Base-by-base conservation (phyloP, 2,888 invertebrate genomes). In the Calameuta pallipes region DNA sequence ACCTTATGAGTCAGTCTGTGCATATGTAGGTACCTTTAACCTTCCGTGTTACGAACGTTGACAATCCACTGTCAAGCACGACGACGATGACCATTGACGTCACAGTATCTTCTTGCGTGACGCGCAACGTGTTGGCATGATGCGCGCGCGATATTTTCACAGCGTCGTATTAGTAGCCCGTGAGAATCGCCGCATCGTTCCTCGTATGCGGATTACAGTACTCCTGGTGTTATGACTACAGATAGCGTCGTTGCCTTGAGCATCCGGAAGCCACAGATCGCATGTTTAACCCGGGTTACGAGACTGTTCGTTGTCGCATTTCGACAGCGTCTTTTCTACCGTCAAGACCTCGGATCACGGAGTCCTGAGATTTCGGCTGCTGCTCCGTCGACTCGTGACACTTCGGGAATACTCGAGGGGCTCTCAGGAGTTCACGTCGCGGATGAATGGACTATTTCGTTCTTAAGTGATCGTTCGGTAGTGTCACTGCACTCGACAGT, bases 81-180 rank as follows among this genome's bases (percentile, higher is more conserved):
- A 3, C 56, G 23, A 56, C 9, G 23, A 56, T 56, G 56, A 56
- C 56, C 71, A 71, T 71, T 71, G 71, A 71, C 71, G 71, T 71
- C 73, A 56, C 56, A 34, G n/a, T 34, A 36, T 74, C 37, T 41
- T 33, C 36, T 34, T 33, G 37, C 37, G 36, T 34, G 74, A 34
- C 34, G 37, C 36, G 36, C n/a, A 36, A 41, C 74, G 71, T 76
- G 75, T 56, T 23, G 13, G 13, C 71, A 34, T 23, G 71, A 71
- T 71, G 71, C 71, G 71, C 71, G 71, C 71, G 71, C 71, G 71
- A 34, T 71, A 71, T 31, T 31, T 71, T 56, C 56, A 23, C 56
- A 56, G 56, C 56, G 56, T 56, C 56, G 56, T 56, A 2, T 56
- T 56, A 23, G 56, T 56, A 9, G 56, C 56, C 56, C 56, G 56